Base-by-base conservation (phyloP, 2,888 invertebrate genomes). In the Ptychoptera contaminata region DNA sequence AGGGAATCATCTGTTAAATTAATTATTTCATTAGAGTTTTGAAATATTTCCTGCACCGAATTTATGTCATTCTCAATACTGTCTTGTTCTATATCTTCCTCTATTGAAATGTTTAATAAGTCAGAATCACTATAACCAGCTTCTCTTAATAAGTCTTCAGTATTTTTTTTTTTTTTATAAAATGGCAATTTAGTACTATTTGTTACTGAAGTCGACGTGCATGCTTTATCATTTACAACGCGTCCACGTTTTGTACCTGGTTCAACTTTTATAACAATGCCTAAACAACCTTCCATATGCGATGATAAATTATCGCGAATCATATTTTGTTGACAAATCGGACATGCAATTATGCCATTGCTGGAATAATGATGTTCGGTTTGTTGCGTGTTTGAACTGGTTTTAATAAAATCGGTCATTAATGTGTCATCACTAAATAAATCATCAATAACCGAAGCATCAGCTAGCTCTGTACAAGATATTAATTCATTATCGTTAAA, bases 271-370 rank as follows among this genome's bases (percentile, higher is more conserved):
- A 54, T 47, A 2, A 54, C 50, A 16, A 65, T 59, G 11, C 60
- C 59, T 10, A 53, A 56, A 49, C 66, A 65, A 9, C 66, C 66
- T 12, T 65, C 58, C 29, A 66, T 50, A 45, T 65, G 65, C 9
- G 60, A 58, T 0, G 52, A 46, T 23, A 64, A 54, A 10, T 56
- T 48, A 2, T 52, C 49, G 7, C 65, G 60, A 23, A 53, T 55
- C 52, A 66, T 53, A 38, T 58, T 60, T 11, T 55, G 58, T 32
- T 61, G 55, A 44, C 65, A 65, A 14, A 65, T 58, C 1, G 65
- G 63, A 44, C 65, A 65, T 0, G 51, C 54, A 11, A 62, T 57
- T 5, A 65, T 65, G 39, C 65, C 66, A 37, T 58, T 56, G 11
- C 49, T 44, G 0, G 54, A 51, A 51, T 60, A 48, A 8, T 45